Conservation (phyloP, 2,888 invertebrate species). For the Harpalus rufipes region DNA sequence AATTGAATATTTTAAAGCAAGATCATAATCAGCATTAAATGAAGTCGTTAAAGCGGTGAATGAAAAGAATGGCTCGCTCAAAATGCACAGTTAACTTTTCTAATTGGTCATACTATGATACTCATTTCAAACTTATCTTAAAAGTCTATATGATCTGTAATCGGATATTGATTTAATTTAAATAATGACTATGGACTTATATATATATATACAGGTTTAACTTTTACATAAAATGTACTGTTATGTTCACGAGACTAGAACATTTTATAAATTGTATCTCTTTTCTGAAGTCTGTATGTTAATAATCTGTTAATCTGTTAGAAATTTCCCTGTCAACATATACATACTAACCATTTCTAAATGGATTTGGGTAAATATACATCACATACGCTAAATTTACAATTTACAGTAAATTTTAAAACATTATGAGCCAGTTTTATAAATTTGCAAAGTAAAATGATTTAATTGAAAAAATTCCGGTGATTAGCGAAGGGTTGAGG, state of each 20-base stretch:
- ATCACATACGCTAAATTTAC: no score
- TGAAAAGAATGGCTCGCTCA: background rate
- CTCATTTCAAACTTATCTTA: slow-evolving; percentile 3
- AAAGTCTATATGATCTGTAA: background rate
- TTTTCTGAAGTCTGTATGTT: no score
- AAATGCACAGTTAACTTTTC: slow-evolving; percentile 9
- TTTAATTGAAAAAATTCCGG: no score
- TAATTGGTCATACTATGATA: background rate
- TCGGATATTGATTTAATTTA: background rate
- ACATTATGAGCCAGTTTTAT: no score
- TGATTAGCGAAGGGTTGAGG: no score
- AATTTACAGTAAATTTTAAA: no score
- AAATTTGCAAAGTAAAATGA: no score
- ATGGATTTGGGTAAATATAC: no score
- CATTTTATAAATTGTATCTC: no score
- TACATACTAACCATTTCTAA: no score
- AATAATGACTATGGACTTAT: background rate
- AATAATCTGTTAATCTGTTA: no score
- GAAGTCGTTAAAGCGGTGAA: slow-evolving; percentile 5
- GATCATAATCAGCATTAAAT: slow-evolving; percentile 1
- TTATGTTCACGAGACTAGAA: background rate
- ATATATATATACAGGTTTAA: background rate
- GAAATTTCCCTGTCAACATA: no score
- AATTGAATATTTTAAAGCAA: background rate
- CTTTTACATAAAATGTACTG: background rate